Base-by-base conservation (phyloP, 2,113 vertebrate genomes). In the Apeltes quadracus region DNA sequence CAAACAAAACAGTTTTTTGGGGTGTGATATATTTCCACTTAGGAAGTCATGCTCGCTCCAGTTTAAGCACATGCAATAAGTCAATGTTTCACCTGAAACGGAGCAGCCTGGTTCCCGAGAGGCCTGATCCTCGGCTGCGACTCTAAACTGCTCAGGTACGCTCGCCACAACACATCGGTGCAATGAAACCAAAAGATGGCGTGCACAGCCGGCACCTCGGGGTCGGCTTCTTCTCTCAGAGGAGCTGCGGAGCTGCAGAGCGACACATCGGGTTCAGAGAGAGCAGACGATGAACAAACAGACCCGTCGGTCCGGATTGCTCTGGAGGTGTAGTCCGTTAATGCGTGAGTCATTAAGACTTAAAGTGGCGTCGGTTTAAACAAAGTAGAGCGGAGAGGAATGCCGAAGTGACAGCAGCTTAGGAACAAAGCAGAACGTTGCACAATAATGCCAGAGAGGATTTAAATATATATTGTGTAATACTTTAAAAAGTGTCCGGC, bases 291-390 rank as follows among this genome's bases (percentile, higher is more conserved):
- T 11, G 2, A 56, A 55, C 14, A 34, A 55, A n/a, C 39, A 41
- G 34, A 12, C 61, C 23, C 69, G 67, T 50, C 32, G 0, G 20
- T 71, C 48, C 20, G 59, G 22, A 41, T 59, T 62, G 39, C 20
- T 58, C 34, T 0, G 0, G n/a, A 36, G 32, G 32, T 34, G 32
- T 5, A 34, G 46, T 79, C 18, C 20, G 72, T 88, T 89, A 83
- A 87, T 88, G 57, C 58, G 83, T 86, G 48, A 83, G 76, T 82
- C 64, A 79, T 76, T 63, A 44, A 77, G 57, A 73, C 25, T 54
- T 72, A 55, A 58, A 32, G 46, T 5, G 43, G 64, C 11, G n/a
- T n/a, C 6, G 59, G 39, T 6, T 10, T 43, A 69, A 74, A 80
- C 62, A 87, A 78, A 71, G 64, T 55, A 36, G 46, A 64, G 38